Evolutionary conservation across 2,797 vertebrate genomes (phyloP).

Genomic region (Amblyopsis hoosieri): DNA sequence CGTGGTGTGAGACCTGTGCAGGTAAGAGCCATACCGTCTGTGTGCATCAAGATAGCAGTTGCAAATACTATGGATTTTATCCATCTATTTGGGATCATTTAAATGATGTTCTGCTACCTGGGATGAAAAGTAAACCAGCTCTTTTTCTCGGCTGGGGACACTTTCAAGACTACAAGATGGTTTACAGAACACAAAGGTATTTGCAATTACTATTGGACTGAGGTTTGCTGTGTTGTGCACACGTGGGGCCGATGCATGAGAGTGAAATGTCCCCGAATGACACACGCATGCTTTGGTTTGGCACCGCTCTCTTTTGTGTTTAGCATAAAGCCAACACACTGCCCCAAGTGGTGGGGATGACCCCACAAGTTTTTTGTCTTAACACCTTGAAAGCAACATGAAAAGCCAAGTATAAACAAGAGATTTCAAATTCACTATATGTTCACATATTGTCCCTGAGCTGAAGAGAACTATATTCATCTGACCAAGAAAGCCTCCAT

Average conservation of each 20-base stretch:
- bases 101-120: too few species aligned
- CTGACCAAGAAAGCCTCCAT: neutral
- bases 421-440: slow-evolving; percentile 1
- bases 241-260: slow-evolving; percentile 41
- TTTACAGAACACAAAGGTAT: slow-evolving; percentile 25
- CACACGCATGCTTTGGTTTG: slow-evolving; percentile 29
- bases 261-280: neutral
- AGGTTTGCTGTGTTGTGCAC: slow-evolving; percentile 16
- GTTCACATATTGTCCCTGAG: neutral
- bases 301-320: slow-evolving; percentile 19
- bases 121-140: too few species aligned
- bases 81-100: too few species aligned
- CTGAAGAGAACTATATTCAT: neutral
- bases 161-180: slow-evolving; percentile 2
- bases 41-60: slow-evolving; percentile 37
- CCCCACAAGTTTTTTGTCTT: slow-evolving; percentile 6
- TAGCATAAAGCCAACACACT: slow-evolving; percentile 1
- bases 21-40: slow-evolving; percentile 76
- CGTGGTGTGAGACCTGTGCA: slow-evolving; percentile 70
- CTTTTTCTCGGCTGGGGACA: too few species aligned
- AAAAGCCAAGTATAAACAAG: slow-evolving; percentile 15
- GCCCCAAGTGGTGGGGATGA: slow-evolving; percentile 22
- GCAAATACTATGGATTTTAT: slow-evolving; percentile 36
- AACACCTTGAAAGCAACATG: slow-evolving; percentile 9
- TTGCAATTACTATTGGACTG: slow-evolving; percentile 46